Evolutionary conservation across 2,888 invertebrate genomes (phyloP).

Genomic region (Leptinotarsa rubiginosa): DNA sequence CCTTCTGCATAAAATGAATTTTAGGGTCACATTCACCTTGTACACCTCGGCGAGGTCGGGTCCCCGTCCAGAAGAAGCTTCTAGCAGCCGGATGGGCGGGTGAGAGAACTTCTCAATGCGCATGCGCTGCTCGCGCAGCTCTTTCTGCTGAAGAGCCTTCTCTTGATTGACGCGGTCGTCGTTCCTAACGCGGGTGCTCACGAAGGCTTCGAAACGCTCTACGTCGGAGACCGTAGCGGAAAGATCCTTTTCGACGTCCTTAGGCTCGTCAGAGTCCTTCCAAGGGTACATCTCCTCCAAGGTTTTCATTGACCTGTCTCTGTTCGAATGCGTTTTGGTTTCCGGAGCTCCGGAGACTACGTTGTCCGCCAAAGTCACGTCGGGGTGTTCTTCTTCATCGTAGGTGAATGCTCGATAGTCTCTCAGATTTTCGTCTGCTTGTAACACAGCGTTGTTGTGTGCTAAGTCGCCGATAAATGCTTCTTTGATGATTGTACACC

Average conservation of each 20-base stretch:
- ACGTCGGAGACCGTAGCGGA: constrained; percentile 75
- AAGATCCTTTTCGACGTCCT: constrained; percentile 74
- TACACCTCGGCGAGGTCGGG: constrained; percentile 66
- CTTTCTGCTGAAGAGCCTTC: not conserved
- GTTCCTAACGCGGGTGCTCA: constrained; percentile 51
- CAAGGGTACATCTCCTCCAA: constrained; percentile 67
- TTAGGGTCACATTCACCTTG: not conserved
- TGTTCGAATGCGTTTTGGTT: constrained; percentile 36
- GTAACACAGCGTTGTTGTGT: too few species aligned
- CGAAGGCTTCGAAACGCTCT: constrained; percentile 77
- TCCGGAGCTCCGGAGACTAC: not conserved
- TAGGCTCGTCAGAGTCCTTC: constrained; percentile 72
- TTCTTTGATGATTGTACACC: constrained; percentile 68
- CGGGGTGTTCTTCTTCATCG: constrained; percentile 47
- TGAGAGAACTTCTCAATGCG: constrained; percentile 50
- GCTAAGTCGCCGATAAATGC: too few species aligned
- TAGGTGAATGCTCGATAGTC: constrained; percentile 37
- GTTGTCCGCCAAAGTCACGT: constrained; percentile 30
- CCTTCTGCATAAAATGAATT: too few species aligned
- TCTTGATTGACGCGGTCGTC: not conserved
- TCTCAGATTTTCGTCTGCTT: not conserved
- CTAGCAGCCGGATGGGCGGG: constrained; percentile 45
- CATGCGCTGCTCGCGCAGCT: constrained; percentile 15
- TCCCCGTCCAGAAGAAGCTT: constrained; percentile 55
- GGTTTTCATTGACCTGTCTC: constrained; percentile 65